Percentiles rank a stretch among this genome's conserved stretches.
These are phyloP conservation scores for Liasis olivaceus DNA, from an alignment of 2,797 vertebrate genomes.

Conservation along the genomic window DNA sequence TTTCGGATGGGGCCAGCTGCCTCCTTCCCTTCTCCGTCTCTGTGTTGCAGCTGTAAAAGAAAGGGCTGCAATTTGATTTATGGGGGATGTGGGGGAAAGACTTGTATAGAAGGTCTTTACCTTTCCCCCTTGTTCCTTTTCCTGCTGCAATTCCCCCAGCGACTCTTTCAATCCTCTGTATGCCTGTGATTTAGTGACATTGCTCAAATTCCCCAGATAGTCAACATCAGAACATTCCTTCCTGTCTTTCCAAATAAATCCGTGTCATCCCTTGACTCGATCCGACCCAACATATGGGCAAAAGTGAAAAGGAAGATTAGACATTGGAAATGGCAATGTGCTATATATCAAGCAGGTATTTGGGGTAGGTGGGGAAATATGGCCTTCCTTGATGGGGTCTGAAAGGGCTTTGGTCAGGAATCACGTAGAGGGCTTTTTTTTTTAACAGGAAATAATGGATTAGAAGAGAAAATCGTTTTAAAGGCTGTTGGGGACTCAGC, in stretches of 20 bases:
- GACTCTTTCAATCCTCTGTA: background rate
- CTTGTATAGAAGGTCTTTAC: conserved; percentile 43
- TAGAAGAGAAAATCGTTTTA: conserved; percentile 44
- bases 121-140: conserved; percentile 1
- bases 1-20: conserved; percentile 30
- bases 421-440: conserved; percentile 50
- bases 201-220: conserved; percentile 65
- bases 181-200: conserved; percentile 73
- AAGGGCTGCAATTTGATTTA: conserved; percentile 67
- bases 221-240: conserved; percentile 46
- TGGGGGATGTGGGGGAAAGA: conserved; percentile 4
- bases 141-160: background rate
- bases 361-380: conserved; percentile 50
- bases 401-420: conserved; percentile 60
- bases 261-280: conserved; percentile 51
- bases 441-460: conserved; percentile 60
- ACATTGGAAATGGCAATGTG: conserved; percentile 53
- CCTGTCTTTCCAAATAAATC: conserved; percentile 58
- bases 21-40: conserved; percentile 22
- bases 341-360: conserved; percentile 72
- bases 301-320: conserved; percentile 56
- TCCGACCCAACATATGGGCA: conserved; percentile 58
- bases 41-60: conserved; percentile 32
- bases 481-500: background rate
- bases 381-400: conserved; percentile 59